Evolutionary conservation across 92 coral and sea anemone genomes (phyloP).

Genomic region (Paramuricea clavata): DNA sequence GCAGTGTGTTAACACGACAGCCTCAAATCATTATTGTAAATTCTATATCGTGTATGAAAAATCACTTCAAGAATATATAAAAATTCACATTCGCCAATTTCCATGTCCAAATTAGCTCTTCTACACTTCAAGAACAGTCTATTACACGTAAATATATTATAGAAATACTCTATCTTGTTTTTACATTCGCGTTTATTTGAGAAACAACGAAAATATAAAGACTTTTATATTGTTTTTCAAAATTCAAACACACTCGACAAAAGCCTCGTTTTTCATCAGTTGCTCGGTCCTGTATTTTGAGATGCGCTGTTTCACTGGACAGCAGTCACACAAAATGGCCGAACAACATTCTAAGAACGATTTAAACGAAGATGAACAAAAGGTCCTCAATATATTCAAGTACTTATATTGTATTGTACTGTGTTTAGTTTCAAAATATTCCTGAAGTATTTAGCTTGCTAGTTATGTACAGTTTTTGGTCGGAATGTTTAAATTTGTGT

Average conservation of each 20-base stretch:
- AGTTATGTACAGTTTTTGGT: neutral
- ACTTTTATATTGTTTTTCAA: no score
- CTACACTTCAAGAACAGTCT: no score
- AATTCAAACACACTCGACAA: neutral
- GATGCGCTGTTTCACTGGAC: neutral
- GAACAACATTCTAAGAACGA: neutral
- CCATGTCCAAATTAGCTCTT: no score
- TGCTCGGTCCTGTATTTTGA: neutral
- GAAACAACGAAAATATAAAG: no score
- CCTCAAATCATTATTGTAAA: no score
- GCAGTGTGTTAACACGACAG: no score
- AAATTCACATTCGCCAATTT: no score
- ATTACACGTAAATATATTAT: no score
- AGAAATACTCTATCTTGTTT: no score
- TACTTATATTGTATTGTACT: neutral
- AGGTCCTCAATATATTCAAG: neutral
- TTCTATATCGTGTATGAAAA: no score
- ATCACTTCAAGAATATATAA: no score
- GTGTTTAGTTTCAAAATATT: neutral
- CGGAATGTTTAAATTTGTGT: neutral
- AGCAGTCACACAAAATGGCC: constrained; percentile 1
- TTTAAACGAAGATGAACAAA: neutral
- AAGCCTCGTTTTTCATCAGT: neutral
- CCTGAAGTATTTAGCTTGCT: neutral
- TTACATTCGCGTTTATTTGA: no score